Conservation (phyloP, 2,888 invertebrate genomes). For the Pristionchus entomophagus region DNA sequence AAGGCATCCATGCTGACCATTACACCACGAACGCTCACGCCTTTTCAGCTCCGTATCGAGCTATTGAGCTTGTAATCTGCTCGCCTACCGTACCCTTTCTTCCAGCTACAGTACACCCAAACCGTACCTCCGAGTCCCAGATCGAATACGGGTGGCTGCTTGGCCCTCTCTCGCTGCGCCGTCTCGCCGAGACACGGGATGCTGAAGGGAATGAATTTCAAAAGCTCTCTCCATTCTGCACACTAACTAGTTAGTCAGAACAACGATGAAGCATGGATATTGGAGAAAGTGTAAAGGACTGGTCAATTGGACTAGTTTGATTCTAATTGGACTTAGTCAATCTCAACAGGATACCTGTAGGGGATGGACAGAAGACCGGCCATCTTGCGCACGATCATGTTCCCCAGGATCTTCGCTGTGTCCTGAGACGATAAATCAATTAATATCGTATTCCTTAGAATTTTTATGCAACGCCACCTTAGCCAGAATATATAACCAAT, state of each 20-base stretch:
- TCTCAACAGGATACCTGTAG: too few species aligned
- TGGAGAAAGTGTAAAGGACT: too few species aligned
- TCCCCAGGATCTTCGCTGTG: conserved; percentile 97
- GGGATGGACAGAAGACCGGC: conserved; percentile 95
- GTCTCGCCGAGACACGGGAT: conserved; percentile 87
- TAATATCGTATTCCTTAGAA: neutral
- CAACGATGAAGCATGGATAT: too few species aligned
- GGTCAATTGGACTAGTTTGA: too few species aligned
- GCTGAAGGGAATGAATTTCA: too few species aligned
- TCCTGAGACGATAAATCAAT: conserved; percentile 79
- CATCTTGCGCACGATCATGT: conserved; percentile 94
- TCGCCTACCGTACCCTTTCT: neutral
- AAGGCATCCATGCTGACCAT: conserved; percentile 62
- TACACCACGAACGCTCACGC: conserved; percentile 54
- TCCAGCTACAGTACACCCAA: neutral
- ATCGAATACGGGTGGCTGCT: conserved; percentile 57
- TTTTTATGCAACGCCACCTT: neutral
- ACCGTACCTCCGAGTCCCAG: conserved; percentile 60
- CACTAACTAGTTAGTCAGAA: too few species aligned
- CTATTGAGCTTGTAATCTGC: neutral
- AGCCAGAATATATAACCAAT: neutral
- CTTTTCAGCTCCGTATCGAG: too few species aligned
- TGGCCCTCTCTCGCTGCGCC: conserved; percentile 17
- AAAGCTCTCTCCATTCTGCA: too few species aligned
- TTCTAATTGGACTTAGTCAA: too few species aligned